Conservation (phyloP, 37 sponge, comb jelly and placozoan species). For the Oscarella lobularis region DNA sequence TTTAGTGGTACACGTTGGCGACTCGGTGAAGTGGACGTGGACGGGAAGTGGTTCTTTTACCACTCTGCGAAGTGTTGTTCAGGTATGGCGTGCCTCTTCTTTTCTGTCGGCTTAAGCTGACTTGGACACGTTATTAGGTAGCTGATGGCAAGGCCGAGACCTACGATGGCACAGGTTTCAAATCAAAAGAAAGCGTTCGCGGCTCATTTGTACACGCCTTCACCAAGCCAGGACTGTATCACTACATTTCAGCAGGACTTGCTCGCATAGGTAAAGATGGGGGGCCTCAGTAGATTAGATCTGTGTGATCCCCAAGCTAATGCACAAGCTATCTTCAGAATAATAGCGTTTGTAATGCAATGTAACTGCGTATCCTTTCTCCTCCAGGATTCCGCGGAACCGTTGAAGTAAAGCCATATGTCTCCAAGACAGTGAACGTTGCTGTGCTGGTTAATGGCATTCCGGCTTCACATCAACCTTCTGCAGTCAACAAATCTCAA, state of each 20-base stretch:
- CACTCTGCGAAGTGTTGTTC: conserved; percentile 29
- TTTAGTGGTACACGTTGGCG: conserved; percentile 38
- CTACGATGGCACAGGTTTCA: conserved; percentile 38
- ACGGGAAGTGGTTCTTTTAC: conserved; percentile 42
- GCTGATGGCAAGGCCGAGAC: background rate
- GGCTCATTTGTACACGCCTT: conserved; percentile 49
- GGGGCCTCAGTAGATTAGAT: no score
- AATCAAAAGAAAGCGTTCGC: conserved; percentile 13
- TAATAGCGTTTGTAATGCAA: background rate
- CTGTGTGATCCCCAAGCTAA: no score
- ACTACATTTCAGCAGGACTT: conserved; percentile 54
- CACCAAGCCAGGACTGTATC: conserved; percentile 36
- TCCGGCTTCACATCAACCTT: background rate
- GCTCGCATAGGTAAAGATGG: conserved; percentile 60
- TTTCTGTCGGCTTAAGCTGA: no score
- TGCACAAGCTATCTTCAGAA: no score
- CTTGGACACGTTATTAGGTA: background rate
- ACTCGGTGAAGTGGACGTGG: conserved; percentile 57
- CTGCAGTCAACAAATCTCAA: background rate
- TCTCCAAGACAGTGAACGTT: background rate
- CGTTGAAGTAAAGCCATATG: background rate
- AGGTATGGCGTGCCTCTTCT: conserved; percentile 10
- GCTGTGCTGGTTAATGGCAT: background rate
- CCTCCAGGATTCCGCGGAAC: background rate
- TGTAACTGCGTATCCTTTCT: background rate